A percentile compares a stretch with the other conserved stretches of the same genome.
Evolutionary conservation across 2,888 invertebrate species (phyloP).

Genomic region (Polyommatus icarus): DNA sequence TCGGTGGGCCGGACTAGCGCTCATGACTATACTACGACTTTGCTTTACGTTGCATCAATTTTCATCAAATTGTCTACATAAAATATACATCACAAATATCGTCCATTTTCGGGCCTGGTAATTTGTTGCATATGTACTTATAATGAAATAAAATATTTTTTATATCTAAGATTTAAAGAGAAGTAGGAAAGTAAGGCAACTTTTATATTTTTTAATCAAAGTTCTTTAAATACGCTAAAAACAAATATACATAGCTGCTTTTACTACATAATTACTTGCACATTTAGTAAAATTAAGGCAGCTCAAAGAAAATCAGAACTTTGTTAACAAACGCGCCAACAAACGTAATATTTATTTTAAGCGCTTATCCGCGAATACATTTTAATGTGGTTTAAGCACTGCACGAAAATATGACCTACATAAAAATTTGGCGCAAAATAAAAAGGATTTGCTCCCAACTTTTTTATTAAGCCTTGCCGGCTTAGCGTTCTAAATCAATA

Average conservation of each 20-base stretch:
- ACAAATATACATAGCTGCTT: background rate
- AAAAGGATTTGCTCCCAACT: background rate
- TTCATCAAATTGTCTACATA: background rate
- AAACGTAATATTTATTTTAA: slow-evolving; percentile 3
- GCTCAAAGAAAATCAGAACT: background rate
- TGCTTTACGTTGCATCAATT: background rate
- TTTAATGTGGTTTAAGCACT: slow-evolving; percentile 7
- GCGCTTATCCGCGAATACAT: slow-evolving; percentile 7
- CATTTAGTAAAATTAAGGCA: background rate
- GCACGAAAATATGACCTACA: slow-evolving; percentile 12
- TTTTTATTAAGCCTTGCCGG: slow-evolving; percentile 5
- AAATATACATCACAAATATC: background rate
- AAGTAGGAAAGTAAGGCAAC: background rate
- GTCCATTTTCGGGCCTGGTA: background rate
- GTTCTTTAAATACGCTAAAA: background rate
- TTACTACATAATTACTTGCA: background rate
- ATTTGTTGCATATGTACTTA: background rate
- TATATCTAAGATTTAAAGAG: background rate
- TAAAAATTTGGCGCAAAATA: slow-evolving; percentile 5
- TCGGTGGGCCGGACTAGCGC: background rate
- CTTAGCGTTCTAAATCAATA: slow-evolving; percentile 27
- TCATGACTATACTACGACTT: background rate
- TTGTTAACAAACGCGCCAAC: background rate
- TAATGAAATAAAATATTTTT: background rate
- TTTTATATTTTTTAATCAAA: background rate